A percentile compares a stretch with the other conserved stretches of the same genome.
Conservation (phyloP, 1,140 invertebrate species). For the Limonius californicus region DNA sequence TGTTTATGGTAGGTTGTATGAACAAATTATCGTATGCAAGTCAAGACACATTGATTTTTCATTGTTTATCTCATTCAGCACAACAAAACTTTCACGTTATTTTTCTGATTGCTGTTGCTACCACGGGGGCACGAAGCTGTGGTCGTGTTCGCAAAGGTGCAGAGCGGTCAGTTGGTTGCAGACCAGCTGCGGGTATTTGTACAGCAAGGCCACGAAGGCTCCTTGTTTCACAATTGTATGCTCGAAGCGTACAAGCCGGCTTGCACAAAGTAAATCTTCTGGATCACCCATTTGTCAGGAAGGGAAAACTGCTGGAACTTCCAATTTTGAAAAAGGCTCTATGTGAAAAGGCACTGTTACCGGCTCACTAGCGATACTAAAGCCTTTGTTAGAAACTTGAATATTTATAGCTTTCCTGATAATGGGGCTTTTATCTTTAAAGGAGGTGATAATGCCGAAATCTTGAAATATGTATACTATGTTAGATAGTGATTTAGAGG, state of each 20-base stretch:
- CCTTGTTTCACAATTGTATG: not conserved
- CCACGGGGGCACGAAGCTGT: slow-evolving; percentile 41
- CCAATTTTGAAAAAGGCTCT: not conserved
- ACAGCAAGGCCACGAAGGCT: not conserved
- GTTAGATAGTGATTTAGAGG: not conserved
- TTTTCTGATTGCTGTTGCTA: slow-evolving; percentile 31
- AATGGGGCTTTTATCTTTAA: not conserved
- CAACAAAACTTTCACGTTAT: not conserved
- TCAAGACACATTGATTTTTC: not conserved
- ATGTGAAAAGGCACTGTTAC: too few relatives aligned
- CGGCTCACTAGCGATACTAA: not conserved
- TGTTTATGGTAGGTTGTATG: not conserved
- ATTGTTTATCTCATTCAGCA: not conserved
- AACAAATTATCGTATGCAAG: not conserved
- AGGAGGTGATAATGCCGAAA: not conserved
- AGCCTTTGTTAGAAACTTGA: not conserved
- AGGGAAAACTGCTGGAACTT: not conserved
- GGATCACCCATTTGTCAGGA: not conserved
- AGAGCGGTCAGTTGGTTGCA: slow-evolving; percentile 37
- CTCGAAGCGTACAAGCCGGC: not conserved
- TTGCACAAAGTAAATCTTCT: not conserved
- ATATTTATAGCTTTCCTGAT: slow-evolving; percentile 8
- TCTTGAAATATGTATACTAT: too few relatives aligned
- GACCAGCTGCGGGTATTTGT: slow-evolving; percentile 33
- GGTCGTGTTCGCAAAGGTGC: slow-evolving; percentile 39